phyloP scores from a whole-genome alignment of 2,888 invertebrate genomes.

The Slavum lentiscoides region DNA sequence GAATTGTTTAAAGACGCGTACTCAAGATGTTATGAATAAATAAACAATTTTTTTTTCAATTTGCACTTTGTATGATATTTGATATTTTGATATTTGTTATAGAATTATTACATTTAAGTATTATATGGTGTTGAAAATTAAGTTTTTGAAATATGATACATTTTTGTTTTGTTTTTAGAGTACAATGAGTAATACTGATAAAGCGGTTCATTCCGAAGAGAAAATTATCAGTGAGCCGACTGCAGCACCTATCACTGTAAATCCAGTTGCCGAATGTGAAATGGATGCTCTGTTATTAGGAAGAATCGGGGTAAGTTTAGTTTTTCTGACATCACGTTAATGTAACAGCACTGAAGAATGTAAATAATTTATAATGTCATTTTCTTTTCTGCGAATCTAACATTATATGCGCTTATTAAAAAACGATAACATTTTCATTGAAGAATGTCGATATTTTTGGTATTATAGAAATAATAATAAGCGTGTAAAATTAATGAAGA shows the following conservation, averaged over 20 bases:
- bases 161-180: slow-evolving; percentile 7
- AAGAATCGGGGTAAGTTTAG: slow-evolving; percentile 75
- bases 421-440: too few species aligned
- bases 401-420: not conserved
- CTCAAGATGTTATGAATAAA: too few species aligned
- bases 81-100: too few species aligned
- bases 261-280: slow-evolving; percentile 69
- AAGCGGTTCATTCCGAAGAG: slow-evolving; percentile 27
- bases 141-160: not conserved
- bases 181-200: slow-evolving; percentile 37
- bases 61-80: too few species aligned
- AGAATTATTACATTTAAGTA: too few species aligned
- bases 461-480: too few species aligned
- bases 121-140: not conserved
- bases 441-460: too few species aligned
- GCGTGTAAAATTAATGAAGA: too few species aligned
- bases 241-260: slow-evolving; percentile 59
- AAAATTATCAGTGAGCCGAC: slow-evolving; percentile 40
- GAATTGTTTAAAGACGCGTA: too few species aligned
- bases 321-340: not conserved
- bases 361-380: not conserved
- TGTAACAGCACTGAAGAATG: not conserved
- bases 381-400: not conserved
- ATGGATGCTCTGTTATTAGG: slow-evolving; percentile 79
- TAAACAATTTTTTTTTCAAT: too few species aligned